Conservation (phyloP, 2,888 invertebrate species). For the Coleophora flavipennella region DNA sequence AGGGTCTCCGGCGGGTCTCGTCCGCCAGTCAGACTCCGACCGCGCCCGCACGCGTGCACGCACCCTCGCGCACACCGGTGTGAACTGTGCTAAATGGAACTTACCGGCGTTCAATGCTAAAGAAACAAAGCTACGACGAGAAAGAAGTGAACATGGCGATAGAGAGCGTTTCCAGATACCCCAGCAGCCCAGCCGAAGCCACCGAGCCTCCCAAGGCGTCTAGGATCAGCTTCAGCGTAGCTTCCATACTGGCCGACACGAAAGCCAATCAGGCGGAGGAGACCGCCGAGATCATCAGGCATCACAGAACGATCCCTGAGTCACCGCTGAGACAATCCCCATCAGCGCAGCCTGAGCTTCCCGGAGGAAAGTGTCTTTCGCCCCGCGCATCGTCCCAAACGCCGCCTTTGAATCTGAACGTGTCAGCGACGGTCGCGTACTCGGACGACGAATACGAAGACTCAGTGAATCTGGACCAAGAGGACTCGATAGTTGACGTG, state of each 20-base stretch:
- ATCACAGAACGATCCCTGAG: slow-evolving; percentile 65
- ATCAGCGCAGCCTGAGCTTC: slow-evolving; percentile 57
- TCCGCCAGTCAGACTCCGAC: slow-evolving; percentile 64
- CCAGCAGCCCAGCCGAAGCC: slow-evolving; percentile 76
- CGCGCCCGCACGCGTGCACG: slow-evolving; percentile 70
- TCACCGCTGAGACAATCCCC: slow-evolving; percentile 63
- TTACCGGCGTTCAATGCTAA: slow-evolving; percentile 74
- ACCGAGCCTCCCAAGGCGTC: slow-evolving; percentile 75
- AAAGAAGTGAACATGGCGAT: slow-evolving; percentile 78
- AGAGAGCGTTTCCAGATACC: slow-evolving; percentile 77
- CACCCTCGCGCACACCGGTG: slow-evolving; percentile 52
- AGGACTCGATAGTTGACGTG: slow-evolving; percentile 82
- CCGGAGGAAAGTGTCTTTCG: slow-evolving; percentile 52
- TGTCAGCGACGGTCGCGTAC: slow-evolving; percentile 61
- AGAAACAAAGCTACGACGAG: slow-evolving; percentile 70
- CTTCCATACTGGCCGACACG: slow-evolving; percentile 88
- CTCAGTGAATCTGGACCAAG: slow-evolving; percentile 73
- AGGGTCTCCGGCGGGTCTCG: slow-evolving; percentile 29
- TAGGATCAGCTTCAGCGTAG: slow-evolving; percentile 88
- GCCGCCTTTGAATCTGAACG: slow-evolving; percentile 61
- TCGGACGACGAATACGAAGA: slow-evolving; percentile 79
- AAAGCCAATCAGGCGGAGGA: slow-evolving; percentile 72
- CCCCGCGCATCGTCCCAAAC: slow-evolving; percentile 57
- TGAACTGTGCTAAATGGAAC: slow-evolving; percentile 66
- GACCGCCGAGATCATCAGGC: slow-evolving; percentile 62